A percentile compares a stretch with the other conserved stretches of the same genome.
These are phyloP conservation scores for Zootermopsis nevadensis DNA, from an alignment of 2,888 invertebrate genomes.

Conservation along the genomic window DNA sequence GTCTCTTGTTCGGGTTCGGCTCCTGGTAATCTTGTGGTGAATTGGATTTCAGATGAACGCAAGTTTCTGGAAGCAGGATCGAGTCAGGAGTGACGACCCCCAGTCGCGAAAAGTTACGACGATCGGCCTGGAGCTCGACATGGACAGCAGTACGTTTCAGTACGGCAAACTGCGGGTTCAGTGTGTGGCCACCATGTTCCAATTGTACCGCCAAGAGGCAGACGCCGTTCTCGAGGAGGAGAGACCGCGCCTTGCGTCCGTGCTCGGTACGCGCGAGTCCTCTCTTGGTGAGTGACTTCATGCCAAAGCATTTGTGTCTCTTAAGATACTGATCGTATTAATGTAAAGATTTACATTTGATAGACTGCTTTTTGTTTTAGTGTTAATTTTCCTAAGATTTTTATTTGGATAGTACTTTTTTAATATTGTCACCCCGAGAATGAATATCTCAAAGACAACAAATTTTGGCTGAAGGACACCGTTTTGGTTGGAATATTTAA, in stretches of 20 bases:
- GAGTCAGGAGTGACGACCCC: conserved; percentile 47
- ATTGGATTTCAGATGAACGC: conserved; percentile 8
- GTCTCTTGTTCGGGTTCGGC: no score
- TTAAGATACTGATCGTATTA: no score
- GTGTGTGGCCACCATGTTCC: conserved; percentile 76
- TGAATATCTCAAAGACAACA: no score
- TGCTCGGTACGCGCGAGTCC: conserved; percentile 76
- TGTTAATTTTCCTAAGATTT: no score
- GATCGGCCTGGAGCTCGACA: conserved; percentile 73
- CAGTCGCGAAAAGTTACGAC: conserved; percentile 56
- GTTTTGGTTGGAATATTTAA: no score
- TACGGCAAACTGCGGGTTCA: conserved; percentile 73
- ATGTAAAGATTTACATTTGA: neutral
- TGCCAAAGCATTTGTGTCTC: neutral
- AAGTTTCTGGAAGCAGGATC: conserved; percentile 7
- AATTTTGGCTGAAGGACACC: no score
- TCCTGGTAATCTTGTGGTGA: no score
- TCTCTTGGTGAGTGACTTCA: conserved; percentile 65
- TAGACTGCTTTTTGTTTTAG: neutral
- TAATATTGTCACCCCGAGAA: no score
- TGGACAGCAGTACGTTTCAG: conserved; percentile 73
- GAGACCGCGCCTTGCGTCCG: conserved; percentile 79
- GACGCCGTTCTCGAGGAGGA: conserved; percentile 78
- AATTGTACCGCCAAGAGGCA: conserved; percentile 72
- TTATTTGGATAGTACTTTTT: no score